These are phyloP conservation scores for Netelia virgata DNA, from an alignment of 2,888 invertebrate species.

Conservation along the genomic window DNA sequence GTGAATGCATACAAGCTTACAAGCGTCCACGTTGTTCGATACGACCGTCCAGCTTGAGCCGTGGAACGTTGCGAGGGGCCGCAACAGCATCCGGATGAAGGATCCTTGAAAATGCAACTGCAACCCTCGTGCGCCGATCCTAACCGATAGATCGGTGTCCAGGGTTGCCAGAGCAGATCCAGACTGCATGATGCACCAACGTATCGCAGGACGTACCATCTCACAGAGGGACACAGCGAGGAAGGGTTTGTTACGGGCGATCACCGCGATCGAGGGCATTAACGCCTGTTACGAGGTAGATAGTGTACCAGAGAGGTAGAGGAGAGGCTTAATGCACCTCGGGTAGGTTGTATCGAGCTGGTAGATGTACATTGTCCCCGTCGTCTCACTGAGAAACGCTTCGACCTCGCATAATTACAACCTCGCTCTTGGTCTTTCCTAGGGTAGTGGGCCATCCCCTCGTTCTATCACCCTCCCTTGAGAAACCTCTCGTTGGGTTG, in stretches of 20 bases:
- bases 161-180: conserved; percentile 38
- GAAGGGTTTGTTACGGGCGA: conserved; percentile 63
- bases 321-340: conserved; percentile 65
- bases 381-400: conserved; percentile 16
- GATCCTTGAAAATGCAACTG: conserved; percentile 50
- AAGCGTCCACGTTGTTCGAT: conserved; percentile 56
- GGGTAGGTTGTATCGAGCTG: conserved; percentile 5
- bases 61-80: background rate
- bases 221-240: conserved; percentile 18
- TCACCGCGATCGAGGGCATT: conserved; percentile 67
- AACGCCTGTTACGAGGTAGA: conserved; percentile 70
- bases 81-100: conserved; percentile 35
- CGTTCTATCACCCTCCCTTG: conserved; percentile 21
- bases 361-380: conserved; percentile 63
- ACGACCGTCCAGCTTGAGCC: conserved; percentile 26
- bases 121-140: conserved; percentile 48
- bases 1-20: conserved; percentile 58
- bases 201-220: conserved; percentile 29
- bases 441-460: background rate
- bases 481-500: background rate
- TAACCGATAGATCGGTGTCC: conserved; percentile 51
- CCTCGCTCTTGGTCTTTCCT: background rate
- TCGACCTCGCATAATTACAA: conserved; percentile 55
- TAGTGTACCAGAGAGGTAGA: conserved; percentile 53
- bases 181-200: conserved; percentile 50